Conservation (phyloP, 2,888 invertebrate species). For the Caenorhabditis sp. region DNA sequence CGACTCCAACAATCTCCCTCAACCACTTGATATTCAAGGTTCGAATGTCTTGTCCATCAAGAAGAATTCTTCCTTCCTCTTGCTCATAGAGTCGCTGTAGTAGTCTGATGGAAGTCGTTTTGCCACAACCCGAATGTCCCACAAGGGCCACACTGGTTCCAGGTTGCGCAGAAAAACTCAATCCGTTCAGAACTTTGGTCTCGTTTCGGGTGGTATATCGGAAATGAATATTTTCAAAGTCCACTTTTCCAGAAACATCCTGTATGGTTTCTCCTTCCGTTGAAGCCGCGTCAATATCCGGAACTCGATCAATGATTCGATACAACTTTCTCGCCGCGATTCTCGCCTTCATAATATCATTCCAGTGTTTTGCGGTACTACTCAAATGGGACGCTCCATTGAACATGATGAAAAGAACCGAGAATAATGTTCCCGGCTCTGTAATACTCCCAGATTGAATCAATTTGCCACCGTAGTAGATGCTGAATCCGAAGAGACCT, state of each 20-base stretch:
- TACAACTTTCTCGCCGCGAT: background rate
- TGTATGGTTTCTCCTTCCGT: background rate
- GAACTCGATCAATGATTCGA: background rate
- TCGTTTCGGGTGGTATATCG: slow-evolving; percentile 14
- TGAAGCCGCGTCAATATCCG: background rate
- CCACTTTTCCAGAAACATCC: slow-evolving; percentile 20
- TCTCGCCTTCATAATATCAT: background rate
- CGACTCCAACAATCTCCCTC: slow-evolving; percentile 73
- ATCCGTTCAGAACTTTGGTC: slow-evolving; percentile 60
- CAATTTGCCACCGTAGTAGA: background rate
- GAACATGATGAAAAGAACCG: background rate
- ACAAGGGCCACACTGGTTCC: slow-evolving; percentile 43
- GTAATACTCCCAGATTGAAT: background rate
- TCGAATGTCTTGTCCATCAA: slow-evolving; percentile 72
- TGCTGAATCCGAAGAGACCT: too few relatives aligned
- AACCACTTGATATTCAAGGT: slow-evolving; percentile 71
- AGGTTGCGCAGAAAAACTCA: slow-evolving; percentile 63
- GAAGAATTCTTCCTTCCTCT: slow-evolving; percentile 60
- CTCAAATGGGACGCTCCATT: background rate
- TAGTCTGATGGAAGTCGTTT: slow-evolving; percentile 66
- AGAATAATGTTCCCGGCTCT: background rate
- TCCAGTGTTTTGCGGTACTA: too few relatives aligned
- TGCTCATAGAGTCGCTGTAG: slow-evolving; percentile 67
- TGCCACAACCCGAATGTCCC: slow-evolving; percentile 71
- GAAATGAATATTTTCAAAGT: slow-evolving; percentile 67